phyloP scores from a whole-genome alignment of 2,888 invertebrate species.

The Melieria crassipennis region DNA sequence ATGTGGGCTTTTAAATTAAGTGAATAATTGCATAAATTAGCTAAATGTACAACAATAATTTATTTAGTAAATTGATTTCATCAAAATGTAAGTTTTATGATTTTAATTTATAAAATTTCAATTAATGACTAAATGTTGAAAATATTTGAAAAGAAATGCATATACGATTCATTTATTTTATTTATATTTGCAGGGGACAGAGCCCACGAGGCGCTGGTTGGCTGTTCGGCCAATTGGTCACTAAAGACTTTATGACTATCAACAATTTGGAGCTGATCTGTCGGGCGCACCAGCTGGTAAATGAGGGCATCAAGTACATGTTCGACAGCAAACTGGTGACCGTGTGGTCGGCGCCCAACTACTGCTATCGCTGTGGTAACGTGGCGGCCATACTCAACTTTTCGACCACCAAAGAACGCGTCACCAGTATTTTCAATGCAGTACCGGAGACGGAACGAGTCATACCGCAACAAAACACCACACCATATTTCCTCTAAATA shows the following conservation, averaged over 20 bases:
- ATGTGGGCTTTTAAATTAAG: not conserved
- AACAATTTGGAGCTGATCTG: slow-evolving; percentile 95
- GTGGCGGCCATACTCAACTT: slow-evolving; percentile 96
- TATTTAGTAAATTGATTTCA: not conserved
- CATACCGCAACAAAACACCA: slow-evolving; percentile 90
- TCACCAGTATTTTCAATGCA: slow-evolving; percentile 90
- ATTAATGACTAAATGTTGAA: no score
- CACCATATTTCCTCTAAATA: slow-evolving; percentile 92
- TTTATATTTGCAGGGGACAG: slow-evolving; percentile 72
- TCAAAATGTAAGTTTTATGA: no score
- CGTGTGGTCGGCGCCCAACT: slow-evolving; percentile 99
- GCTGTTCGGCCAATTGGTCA: slow-evolving; percentile 95
- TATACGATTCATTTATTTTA: not conserved
- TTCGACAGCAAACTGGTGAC: slow-evolving; percentile 97
- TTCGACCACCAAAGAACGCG: slow-evolving; percentile 78
- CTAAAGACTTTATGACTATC: slow-evolving; percentile 92
- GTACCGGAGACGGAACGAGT: slow-evolving; percentile 95
- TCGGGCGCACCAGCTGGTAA: slow-evolving; percentile 97
- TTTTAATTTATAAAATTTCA: no score
- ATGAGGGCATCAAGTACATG: slow-evolving; percentile 99
- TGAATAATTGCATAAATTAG: no score
- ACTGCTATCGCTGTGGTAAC: slow-evolving; percentile 99
- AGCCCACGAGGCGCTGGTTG: slow-evolving; percentile 98
- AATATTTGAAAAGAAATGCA: no score
- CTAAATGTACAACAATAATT: not conserved